Evolutionary conservation across 2,113 vertebrate genomes (phyloP).

Genomic region (Holacanthus passer): DNA sequence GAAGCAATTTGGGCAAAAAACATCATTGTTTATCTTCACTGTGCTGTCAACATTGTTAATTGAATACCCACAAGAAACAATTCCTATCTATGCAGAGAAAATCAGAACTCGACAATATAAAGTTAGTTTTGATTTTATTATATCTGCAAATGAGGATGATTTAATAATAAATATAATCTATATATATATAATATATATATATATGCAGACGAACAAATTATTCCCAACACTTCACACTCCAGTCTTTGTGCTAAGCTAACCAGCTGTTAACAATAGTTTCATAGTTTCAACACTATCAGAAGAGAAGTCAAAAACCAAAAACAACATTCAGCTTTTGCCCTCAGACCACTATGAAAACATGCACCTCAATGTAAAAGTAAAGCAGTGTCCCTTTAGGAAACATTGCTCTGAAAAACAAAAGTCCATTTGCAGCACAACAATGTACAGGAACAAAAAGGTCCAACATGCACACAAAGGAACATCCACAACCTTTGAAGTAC

Average conservation of each 20-base stretch:
- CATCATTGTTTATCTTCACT: background rate
- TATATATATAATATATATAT: background rate
- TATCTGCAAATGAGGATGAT: background rate
- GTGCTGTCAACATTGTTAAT: background rate
- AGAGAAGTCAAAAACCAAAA: background rate
- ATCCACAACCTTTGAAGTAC: conserved; percentile 6
- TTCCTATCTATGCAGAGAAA: background rate
- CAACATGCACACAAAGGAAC: conserved; percentile 6
- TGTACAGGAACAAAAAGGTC: background rate
- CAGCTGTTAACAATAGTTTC: background rate
- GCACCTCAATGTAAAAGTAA: conserved; percentile 19
- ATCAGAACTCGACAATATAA: background rate
- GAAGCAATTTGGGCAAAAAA: conserved; percentile 20
- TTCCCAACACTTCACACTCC: background rate
- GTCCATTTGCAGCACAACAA: conserved; percentile 22
- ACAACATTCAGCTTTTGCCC: background rate
- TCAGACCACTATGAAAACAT: conserved; percentile 16
- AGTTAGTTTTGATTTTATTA: background rate
- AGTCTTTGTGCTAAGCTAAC: background rate
- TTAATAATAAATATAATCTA: too few species aligned
- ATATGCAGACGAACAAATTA: background rate
- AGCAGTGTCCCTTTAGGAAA: background rate
- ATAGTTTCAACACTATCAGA: background rate
- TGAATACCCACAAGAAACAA: background rate
- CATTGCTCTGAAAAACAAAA: background rate